Evolutionary conservation across 23 tunicate species (phyloP), one percentile per base, ranked within the genome.

Genomic region (Trididemnum clinides): DNA sequence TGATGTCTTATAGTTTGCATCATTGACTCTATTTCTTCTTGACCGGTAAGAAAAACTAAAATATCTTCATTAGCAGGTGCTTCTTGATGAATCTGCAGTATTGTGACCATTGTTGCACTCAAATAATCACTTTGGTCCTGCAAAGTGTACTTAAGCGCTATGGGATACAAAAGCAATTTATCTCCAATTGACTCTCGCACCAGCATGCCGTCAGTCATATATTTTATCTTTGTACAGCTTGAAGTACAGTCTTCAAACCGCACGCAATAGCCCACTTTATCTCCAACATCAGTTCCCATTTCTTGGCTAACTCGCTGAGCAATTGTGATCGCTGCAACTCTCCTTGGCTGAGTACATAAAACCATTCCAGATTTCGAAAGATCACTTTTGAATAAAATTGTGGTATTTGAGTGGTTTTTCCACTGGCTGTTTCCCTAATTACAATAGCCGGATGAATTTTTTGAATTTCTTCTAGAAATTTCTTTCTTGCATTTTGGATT

Each of bases 141-240:
- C 20, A 84, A 71, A 1, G 88, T 86, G 77, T 94, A 94, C 27
- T 85, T 28, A 1, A 89, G 75, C 33, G 87, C 69, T 26, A 94
- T 94, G 2, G 93, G 57, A 58, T 89, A 90, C 57, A 89, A 50
- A 54, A 94, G 66, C 19, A 89, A 81, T 58, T 81, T 85, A 77
- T 94, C 98, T n/a, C 98, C 98, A 0, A 94, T 85, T 0, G 98
- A 82, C 37, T 94, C 98, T 27, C 98, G 62, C 27, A 94, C 69
- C 23, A 94, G 81, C 98, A 94, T 94, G 1, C 98, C 98, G 82
- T 94, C 98, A 2, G 98, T 94, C 98, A 94, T 94, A 82, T 86
- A 94, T 36, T 94, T 94, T 1, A 94, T 94, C 72, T 81, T 89
- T 22, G 98, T 94, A 30, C 62, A 49, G 2, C 85, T 19, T 7